Conservation (phyloP, 2,113 vertebrate genomes). For the Struthidea cinerea region DNA sequence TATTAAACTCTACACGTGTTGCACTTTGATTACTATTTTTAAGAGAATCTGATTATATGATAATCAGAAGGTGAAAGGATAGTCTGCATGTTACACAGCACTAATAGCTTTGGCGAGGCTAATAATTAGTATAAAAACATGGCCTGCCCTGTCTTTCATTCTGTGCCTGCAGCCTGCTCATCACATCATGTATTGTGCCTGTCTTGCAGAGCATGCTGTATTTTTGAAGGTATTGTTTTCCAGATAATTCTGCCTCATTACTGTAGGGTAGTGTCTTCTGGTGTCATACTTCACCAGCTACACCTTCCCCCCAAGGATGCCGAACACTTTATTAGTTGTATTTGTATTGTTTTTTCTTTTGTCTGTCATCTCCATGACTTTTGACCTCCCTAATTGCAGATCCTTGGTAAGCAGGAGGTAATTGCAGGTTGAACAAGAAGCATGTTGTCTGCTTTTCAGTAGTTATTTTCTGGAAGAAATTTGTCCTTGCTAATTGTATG, state of each 20-base stretch:
- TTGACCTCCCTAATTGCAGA: constrained; percentile 64
- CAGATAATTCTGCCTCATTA: constrained; percentile 48
- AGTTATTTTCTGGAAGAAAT: constrained; percentile 19
- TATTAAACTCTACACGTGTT: constrained; percentile 39
- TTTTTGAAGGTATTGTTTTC: constrained; percentile 40
- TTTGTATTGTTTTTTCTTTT: neutral
- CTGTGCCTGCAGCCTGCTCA: neutral
- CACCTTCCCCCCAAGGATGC: constrained; percentile 1
- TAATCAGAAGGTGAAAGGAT: neutral
- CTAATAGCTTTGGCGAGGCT: neutral
- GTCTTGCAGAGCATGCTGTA: neutral
- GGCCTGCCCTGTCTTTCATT: neutral
- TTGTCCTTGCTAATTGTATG: constrained; percentile 45
- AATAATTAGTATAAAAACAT: constrained; percentile 3
- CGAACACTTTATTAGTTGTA: neutral
- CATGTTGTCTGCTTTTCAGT: neutral
- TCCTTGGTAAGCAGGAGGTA: constrained; percentile 24
- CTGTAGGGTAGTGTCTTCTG: constrained; percentile 33
- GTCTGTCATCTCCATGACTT: constrained; percentile 29
- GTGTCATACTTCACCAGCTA: constrained; percentile 56
- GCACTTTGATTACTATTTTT: constrained; percentile 48
- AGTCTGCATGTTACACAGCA: neutral
- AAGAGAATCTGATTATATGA: neutral
- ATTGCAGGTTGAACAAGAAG: constrained; percentile 63
- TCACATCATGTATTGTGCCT: neutral